Evolutionary conservation across 2,113 vertebrate species (phyloP).

Genomic region (Mus pahari): DNA sequence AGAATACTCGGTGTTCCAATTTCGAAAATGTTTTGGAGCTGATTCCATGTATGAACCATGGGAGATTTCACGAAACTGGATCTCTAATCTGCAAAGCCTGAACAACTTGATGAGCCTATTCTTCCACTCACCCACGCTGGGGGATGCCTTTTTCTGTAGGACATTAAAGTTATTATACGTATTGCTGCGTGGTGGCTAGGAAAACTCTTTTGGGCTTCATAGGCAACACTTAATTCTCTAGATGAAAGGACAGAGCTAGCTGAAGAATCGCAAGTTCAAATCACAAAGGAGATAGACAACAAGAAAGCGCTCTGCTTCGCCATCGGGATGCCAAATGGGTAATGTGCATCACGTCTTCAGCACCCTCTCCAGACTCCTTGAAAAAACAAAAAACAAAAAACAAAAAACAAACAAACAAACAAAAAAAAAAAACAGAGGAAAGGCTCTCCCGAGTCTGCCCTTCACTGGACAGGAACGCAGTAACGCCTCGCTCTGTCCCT

Average conservation of each 20-base stretch:
- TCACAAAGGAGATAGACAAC: not conserved
- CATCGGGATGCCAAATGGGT: not conserved
- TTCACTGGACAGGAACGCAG: not conserved
- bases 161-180: conserved; percentile 28
- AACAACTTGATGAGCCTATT: not conserved
- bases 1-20: conserved; percentile 59
- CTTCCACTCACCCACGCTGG: not conserved
- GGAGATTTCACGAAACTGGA: not conserved
- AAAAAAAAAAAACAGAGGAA: not conserved
- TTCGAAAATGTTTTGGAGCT: conserved; percentile 57
- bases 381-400: not conserved
- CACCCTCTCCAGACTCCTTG: not conserved
- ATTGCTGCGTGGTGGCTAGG: conserved; percentile 28
- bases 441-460: not conserved
- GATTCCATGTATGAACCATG: not conserved
- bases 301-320: not conserved
- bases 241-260: not conserved
- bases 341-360: not conserved
- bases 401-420: not conserved
- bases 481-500: not conserved
- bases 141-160: not conserved
- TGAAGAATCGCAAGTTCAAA: not conserved
- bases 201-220: conserved; percentile 20
- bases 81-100: conserved; percentile 1
- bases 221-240: not conserved